Base-by-base conservation (phyloP, 2,888 invertebrate species). In the Myopa tessellatipennis region DNA sequence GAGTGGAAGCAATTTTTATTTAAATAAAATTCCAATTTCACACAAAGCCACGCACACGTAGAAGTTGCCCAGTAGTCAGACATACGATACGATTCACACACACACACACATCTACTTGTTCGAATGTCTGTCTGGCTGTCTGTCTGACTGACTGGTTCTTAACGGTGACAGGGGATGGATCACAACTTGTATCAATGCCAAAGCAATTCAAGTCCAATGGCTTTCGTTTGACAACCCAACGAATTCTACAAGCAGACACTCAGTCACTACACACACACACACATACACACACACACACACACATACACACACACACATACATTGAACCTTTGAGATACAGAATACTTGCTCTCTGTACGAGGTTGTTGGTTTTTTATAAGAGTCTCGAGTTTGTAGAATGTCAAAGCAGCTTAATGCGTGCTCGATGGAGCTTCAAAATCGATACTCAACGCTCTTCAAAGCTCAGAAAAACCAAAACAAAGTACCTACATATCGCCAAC, bases 371-470 rank as follows among this genome's bases (percentile, higher is more conserved):
- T 70, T 52, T 36, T 45, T 45, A 8, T 45, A 6, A 45, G 45
- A 45, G 34, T 52, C 40, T 58, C 68, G 60, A 58, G 55, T 68
- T 68, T 69, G 75, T 75, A 40, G 38, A 60, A 69, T 69, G 75
- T 69, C 75, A 75, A 75, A 40, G 69, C 68, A 55, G 71, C 71
- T 71, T 76, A 71, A 55, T 71, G 55, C 52, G 65, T 76, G 76
- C 67, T 76, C 38, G 65, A 71, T 76, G 76, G 26, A 65, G 76
- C 76, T 71, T 65, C 55, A 71, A 65, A 65, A 72, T 76, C 75
- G 75, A 75, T 75, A 75, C 60, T 65, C 16, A 55, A 58, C 40
- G 69, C 69, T 75, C 60, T 69, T 69, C 58, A 58, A 69, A 68
- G 38, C 68, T 38, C 69, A 75, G 58, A 69, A 72, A 72, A 38